Evolutionary conservation across 2,888 invertebrate genomes (phyloP), one percentile per base, ranked within the genome.

Genomic region (Eucera pruinosa): DNA sequence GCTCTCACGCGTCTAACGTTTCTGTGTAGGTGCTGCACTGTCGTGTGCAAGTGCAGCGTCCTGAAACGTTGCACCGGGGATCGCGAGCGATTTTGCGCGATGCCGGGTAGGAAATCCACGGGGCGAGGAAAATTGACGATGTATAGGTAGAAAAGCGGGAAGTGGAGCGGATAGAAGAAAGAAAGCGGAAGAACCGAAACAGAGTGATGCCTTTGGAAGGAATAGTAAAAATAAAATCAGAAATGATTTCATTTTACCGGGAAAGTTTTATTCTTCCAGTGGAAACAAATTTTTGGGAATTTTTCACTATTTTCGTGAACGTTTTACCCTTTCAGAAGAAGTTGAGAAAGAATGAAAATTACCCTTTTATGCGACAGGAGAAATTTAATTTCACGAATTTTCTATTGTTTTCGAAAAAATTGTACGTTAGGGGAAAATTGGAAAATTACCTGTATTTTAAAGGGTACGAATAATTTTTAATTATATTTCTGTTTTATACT

Each of bases 1-100:
- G 61, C 68, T 81, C 80, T 81, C 80, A 80, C 81, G 81, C 80
- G 73, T 80, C 61, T 81, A 74, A 78, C 50, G 71, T 80, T 78
- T 64, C 78, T 74, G 58, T 68, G 60, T 73, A 60, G 64, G 60
- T 55, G 50, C 27, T 20, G 67, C 25, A 20, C 55, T 6, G 15
- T 13, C 58, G 50, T 43, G 58, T 45, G 52, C 72, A 30, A 68
- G 54, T 68, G 68, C 68, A 55, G n/a, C 71, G 52, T 39, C 36
- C 52, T 67, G 58, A 52, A 60, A 71, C 60, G 18, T 41, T 20
- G 48, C 36, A 36, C 6, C 36, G 36, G 36, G 36, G 36, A 6
- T 36, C 36, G 36, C 36, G 36, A 36, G 36, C 36, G 55, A 70
- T 55, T 64, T 64, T 64, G 27, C 48, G 23, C 54, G 54, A 13